Evolutionary conservation across 2,797 vertebrate genomes (phyloP).

Genomic region (Pristis pectinata): DNA sequence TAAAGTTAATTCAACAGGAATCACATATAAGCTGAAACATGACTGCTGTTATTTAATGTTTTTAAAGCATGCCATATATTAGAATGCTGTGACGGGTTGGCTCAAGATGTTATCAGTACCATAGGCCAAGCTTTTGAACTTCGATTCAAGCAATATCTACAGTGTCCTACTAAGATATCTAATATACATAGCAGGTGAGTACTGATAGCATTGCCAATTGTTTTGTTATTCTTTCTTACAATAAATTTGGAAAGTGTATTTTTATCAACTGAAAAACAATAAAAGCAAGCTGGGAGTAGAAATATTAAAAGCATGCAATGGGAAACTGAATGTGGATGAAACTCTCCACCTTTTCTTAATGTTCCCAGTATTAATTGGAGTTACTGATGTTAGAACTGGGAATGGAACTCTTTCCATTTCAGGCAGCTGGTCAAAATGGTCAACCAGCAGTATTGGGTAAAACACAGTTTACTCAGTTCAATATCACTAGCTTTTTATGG

Average conservation of each 20-base stretch:
- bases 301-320: background rate
- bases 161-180: conserved; percentile 83
- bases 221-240: background rate
- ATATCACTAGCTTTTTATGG: background rate
- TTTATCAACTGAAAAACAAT: conserved; percentile 8
- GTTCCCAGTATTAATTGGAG: background rate
- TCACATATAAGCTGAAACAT: conserved; percentile 1
- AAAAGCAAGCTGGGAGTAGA: background rate
- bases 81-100: conserved; percentile 87
- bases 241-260: background rate
- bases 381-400: background rate
- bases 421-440: background rate
- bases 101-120: conserved; percentile 91
- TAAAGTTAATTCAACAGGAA: background rate
- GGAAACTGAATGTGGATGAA: background rate
- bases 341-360: background rate
- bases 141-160: conserved; percentile 92
- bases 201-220: background rate
- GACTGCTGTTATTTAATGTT: conserved; percentile 30
- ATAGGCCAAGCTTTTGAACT: conserved; percentile 97
- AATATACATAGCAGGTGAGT: conserved; percentile 80
- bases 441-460: background rate
- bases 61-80: conserved; percentile 88
- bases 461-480: too few relatives aligned
- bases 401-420: background rate